phyloP scores from a whole-genome alignment of 1,140 invertebrate genomes.

The Zaprionus davidi region DNA sequence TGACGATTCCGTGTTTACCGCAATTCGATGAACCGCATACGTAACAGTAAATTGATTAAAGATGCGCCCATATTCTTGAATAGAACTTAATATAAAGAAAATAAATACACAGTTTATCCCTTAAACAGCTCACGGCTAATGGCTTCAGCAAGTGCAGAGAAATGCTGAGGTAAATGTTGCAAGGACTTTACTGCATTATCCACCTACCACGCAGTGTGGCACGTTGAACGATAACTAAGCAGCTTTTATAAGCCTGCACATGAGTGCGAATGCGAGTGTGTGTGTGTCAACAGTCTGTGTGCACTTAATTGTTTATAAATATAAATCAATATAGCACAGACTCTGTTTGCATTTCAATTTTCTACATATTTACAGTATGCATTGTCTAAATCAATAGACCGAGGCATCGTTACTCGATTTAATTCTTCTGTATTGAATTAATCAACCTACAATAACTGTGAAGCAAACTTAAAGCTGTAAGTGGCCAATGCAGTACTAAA shows the following conservation, averaged over 20 bases:
- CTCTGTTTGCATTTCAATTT: background rate
- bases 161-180: background rate
- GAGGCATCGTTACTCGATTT: conserved; percentile 28
- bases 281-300: background rate
- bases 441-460: too few species aligned
- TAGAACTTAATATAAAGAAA: background rate
- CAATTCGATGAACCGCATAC: conserved; percentile 67
- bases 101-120: conserved; percentile 4
- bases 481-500: too few species aligned
- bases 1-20: conserved; percentile 78
- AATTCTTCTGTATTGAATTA: too few species aligned
- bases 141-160: background rate
- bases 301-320: conserved; percentile 6
- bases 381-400: conserved; percentile 57
- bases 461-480: too few species aligned
- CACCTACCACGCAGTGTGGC: background rate
- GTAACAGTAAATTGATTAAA: conserved; percentile 83
- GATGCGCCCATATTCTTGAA: background rate
- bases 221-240: background rate
- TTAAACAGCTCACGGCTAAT: conserved; percentile 1
- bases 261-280: background rate
- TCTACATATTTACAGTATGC: background rate
- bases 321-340: background rate
- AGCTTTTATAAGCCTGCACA: background rate
- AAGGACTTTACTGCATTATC: background rate